Percentiles rank a stretch among this genome's conserved stretches.
These are phyloP conservation scores for Andrena hattorfiana DNA, from an alignment of 2,888 invertebrate species.

Conservation along the genomic window DNA sequence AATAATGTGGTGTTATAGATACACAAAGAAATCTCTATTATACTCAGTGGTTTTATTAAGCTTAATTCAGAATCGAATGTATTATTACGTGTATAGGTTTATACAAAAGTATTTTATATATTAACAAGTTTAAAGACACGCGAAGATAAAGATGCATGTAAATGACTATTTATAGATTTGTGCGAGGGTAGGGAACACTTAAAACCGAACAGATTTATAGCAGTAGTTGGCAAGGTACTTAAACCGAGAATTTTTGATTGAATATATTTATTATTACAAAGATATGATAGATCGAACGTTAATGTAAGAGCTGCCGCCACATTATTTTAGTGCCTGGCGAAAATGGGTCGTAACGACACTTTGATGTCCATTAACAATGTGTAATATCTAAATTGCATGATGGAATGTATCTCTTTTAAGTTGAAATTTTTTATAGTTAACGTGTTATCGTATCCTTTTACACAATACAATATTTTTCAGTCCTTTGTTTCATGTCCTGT, in stretches of 20 bases:
- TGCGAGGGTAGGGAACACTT: not conserved
- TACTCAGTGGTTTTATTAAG: not conserved
- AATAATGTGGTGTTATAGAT: slow-evolving; percentile 53
- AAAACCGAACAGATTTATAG: not conserved
- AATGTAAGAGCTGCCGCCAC: slow-evolving; percentile 18
- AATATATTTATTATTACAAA: not conserved
- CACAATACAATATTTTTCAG: slow-evolving; percentile 15
- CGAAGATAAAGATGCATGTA: too few relatives aligned
- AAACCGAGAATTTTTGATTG: not conserved
- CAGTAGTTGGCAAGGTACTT: not conserved
- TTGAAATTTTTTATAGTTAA: slow-evolving; percentile 36
- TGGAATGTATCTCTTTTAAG: slow-evolving; percentile 48
- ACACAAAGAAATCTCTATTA: slow-evolving; percentile 10
- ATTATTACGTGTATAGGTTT: slow-evolving; percentile 22
- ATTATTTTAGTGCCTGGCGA: slow-evolving; percentile 46
- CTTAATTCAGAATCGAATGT: slow-evolving; percentile 2
- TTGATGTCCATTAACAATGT: slow-evolving; percentile 57
- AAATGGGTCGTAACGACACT: slow-evolving; percentile 54
- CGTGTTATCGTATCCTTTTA: slow-evolving; percentile 28
- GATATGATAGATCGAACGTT: not conserved
- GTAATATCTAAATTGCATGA: slow-evolving; percentile 59
- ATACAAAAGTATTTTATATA: slow-evolving; percentile 6
- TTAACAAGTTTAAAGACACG: not conserved
- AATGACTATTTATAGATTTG: slow-evolving; percentile 3
- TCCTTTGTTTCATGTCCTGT: slow-evolving; percentile 34